Evolutionary conservation across 2,113 vertebrate species (phyloP).

Genomic region (Eleginops maclovinus): DNA sequence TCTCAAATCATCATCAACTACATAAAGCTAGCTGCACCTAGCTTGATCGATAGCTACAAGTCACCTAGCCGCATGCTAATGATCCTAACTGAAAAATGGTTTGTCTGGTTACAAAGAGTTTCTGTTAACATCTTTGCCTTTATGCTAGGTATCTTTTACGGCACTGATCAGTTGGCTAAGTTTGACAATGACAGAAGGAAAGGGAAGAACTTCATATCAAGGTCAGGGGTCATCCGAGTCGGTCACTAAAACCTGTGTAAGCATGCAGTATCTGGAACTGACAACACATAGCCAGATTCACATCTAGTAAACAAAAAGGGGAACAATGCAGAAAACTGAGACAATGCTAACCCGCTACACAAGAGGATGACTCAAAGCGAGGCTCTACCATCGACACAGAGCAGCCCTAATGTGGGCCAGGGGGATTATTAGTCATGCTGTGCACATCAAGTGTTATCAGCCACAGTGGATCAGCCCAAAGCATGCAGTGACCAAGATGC

Average conservation of each 20-base stretch:
- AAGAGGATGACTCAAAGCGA: conserved; percentile 23
- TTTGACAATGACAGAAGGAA: not conserved
- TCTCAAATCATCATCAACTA: not conserved
- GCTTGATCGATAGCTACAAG: too few relatives aligned
- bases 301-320: not conserved
- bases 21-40: not conserved
- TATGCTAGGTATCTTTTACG: not conserved
- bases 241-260: conserved; percentile 13
- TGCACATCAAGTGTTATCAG: conserved; percentile 75
- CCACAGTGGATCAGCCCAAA: conserved; percentile 55
- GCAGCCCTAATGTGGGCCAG: conserved; percentile 52
- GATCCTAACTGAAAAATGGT: not conserved
- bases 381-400: not conserved
- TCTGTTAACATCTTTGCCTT: not conserved
- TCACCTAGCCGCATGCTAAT: not conserved
- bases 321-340: not conserved
- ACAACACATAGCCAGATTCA: conserved; percentile 5
- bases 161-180: not conserved
- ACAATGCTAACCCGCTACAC: conserved; percentile 3
- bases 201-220: not conserved
- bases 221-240: conserved; percentile 17
- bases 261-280: conserved; percentile 50
- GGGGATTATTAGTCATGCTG: conserved; percentile 83
- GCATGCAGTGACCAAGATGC: conserved; percentile 85
- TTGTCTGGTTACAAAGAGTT: too few relatives aligned